Percentiles rank a stretch among this genome's conserved stretches.
phyloP scores from a whole-genome alignment of 2,888 invertebrate genomes.

The Trachelus tabidus region DNA sequence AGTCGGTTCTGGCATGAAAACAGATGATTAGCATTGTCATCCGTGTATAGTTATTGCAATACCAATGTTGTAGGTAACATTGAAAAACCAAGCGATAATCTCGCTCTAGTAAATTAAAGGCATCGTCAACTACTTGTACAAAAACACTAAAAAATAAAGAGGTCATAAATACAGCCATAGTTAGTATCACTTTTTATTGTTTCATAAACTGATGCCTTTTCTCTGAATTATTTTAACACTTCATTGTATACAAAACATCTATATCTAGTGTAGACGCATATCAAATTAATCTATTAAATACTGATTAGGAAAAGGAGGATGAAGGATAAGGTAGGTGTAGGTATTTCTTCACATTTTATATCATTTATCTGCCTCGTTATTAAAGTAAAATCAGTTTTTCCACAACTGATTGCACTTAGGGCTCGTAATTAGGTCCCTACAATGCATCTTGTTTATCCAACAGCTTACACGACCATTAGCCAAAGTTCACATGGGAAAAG shows the following conservation, averaged over 20 bases:
- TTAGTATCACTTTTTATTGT: background rate
- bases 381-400: conserved; percentile 46
- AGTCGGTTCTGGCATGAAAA: conserved; percentile 75
- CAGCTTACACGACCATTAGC: conserved; percentile 30
- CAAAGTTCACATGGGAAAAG: conserved; percentile 22
- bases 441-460: conserved; percentile 26
- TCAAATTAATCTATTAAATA: conserved; percentile 50
- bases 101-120: background rate
- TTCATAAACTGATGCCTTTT: background rate
- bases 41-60: conserved; percentile 28
- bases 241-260: conserved; percentile 38
- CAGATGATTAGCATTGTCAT: conserved; percentile 26
- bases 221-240: conserved; percentile 5
- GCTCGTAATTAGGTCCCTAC: background rate
- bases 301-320: conserved; percentile 14
- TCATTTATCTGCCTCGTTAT: conserved; percentile 41
- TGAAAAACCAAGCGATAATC: background rate
- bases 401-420: conserved; percentile 9
- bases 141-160: background rate
- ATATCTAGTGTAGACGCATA: conserved; percentile 41
- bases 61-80: conserved; percentile 33
- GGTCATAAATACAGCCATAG: background rate
- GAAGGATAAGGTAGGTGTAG: conserved; percentile 31
- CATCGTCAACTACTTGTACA: background rate
- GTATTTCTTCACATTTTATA: conserved; percentile 42